Evolutionary conservation across 2,888 invertebrate genomes (phyloP).

Genomic region (Orthosia gracilis): DNA sequence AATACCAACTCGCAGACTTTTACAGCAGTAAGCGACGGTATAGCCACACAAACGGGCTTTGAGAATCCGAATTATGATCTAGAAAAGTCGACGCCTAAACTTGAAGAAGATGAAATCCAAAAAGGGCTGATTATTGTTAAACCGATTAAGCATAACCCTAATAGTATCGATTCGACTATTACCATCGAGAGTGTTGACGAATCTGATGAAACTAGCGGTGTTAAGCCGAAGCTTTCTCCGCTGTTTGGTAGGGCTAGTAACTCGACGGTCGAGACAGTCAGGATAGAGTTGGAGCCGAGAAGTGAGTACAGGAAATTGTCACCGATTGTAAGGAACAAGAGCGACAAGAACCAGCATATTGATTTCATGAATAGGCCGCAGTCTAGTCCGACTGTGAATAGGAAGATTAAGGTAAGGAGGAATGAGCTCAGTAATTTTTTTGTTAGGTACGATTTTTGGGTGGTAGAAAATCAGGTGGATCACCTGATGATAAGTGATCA

Average conservation of each 20-base stretch:
- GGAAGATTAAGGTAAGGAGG: constrained; percentile 75
- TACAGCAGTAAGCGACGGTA: constrained; percentile 80
- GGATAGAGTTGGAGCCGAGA: constrained; percentile 86
- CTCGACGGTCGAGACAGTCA: constrained; percentile 76
- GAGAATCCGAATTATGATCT: constrained; percentile 86
- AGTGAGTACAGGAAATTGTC: constrained; percentile 86
- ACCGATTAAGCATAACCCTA: constrained; percentile 76
- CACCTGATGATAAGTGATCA: background rate
- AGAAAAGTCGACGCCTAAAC: constrained; percentile 68
- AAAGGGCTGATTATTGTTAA: constrained; percentile 84
- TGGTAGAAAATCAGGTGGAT: too few relatives aligned
- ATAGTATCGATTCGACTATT: constrained; percentile 84
- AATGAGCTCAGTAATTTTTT: too few relatives aligned
- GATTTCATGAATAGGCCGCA: constrained; percentile 86
- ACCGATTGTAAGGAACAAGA: constrained; percentile 82
- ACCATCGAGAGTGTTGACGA: constrained; percentile 85
- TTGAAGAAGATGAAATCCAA: constrained; percentile 69
- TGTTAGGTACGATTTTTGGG: too few relatives aligned
- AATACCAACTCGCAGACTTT: constrained; percentile 81
- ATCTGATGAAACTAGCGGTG: constrained; percentile 75
- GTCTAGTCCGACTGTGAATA: constrained; percentile 84
- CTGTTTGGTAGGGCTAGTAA: constrained; percentile 83
- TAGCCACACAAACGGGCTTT: constrained; percentile 86
- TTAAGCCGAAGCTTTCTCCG: constrained; percentile 86
- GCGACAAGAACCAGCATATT: constrained; percentile 78